These are phyloP conservation scores for Chymomyza caudatula DNA, from an alignment of 2,888 invertebrate species.

Conservation along the genomic window DNA sequence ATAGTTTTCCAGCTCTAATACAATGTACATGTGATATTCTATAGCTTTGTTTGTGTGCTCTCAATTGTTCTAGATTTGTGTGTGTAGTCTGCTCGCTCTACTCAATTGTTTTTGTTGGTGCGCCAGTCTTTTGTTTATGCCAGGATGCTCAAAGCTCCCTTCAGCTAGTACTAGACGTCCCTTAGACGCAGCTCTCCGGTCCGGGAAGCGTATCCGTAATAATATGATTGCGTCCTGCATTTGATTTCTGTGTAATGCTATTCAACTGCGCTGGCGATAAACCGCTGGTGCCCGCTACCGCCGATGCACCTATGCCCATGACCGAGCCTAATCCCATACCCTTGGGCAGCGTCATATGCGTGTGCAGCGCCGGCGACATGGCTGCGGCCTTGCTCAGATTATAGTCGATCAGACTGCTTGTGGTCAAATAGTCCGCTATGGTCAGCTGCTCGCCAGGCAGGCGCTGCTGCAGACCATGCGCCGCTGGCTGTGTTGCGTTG, in stretches of 20 bases:
- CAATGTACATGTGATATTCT: not conserved
- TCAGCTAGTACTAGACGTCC: not conserved
- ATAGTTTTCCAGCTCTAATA: not conserved
- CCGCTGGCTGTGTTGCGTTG: slow-evolving; percentile 34
- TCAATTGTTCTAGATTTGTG: not conserved
- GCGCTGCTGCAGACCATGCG: slow-evolving; percentile 54
- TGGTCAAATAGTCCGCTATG: slow-evolving; percentile 75
- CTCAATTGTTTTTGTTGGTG: slow-evolving; percentile 49
- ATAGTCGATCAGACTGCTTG: slow-evolving; percentile 76
- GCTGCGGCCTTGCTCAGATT: slow-evolving; percentile 74
- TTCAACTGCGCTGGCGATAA: slow-evolving; percentile 63
- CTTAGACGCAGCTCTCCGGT: slow-evolving; percentile 92
- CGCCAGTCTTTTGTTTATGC: slow-evolving; percentile 68
- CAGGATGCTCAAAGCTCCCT: slow-evolving; percentile 30
- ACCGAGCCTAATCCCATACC: slow-evolving; percentile 59
- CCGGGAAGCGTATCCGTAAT: slow-evolving; percentile 91
- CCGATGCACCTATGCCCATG: slow-evolving; percentile 30
- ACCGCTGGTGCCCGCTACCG: slow-evolving; percentile 39
- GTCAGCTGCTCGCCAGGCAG: slow-evolving; percentile 70
- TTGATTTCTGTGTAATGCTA: slow-evolving; percentile 76
- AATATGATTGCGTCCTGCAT: slow-evolving; percentile 84
- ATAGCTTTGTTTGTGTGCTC: slow-evolving; percentile 7
- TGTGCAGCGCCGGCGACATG: slow-evolving; percentile 38
- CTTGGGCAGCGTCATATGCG: slow-evolving; percentile 74
- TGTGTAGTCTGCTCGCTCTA: not conserved